phyloP scores from a whole-genome alignment of 2,888 invertebrate species.

The Polia nebulosa region DNA sequence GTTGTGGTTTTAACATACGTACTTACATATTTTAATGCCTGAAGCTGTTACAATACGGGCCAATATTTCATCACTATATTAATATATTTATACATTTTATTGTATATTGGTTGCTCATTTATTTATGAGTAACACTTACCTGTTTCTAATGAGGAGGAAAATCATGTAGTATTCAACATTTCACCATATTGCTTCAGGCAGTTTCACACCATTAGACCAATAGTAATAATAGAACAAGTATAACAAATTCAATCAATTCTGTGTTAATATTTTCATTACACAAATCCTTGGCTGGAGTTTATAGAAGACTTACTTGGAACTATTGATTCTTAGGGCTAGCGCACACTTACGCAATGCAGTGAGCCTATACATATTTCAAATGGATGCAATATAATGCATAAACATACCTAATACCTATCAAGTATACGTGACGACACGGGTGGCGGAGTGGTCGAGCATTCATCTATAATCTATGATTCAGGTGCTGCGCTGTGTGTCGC shows the following conservation, averaged over 20 bases:
- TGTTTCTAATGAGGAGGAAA: constrained; percentile 6
- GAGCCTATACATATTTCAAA: neutral
- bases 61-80: constrained; percentile 34
- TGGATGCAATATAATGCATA: neutral
- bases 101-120: neutral
- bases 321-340: neutral
- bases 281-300: neutral
- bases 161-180: neutral
- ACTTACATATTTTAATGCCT: neutral
- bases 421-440: no score
- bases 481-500: no score
- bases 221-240: no score
- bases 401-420: no score
- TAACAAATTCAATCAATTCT: neutral
- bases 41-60: constrained; percentile 4
- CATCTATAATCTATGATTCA: no score
- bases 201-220: no score
- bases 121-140: neutral
- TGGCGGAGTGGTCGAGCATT: no score
- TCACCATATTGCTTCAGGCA: neutral
- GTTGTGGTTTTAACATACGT: constrained; percentile 1
- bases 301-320: neutral
- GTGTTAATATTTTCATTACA: neutral
- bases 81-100: no score
- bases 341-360: neutral